Percentiles rank a stretch among this genome's conserved stretches.
Evolutionary conservation across 2,888 invertebrate species (phyloP).

Genomic region (Drosophila histrio): DNA sequence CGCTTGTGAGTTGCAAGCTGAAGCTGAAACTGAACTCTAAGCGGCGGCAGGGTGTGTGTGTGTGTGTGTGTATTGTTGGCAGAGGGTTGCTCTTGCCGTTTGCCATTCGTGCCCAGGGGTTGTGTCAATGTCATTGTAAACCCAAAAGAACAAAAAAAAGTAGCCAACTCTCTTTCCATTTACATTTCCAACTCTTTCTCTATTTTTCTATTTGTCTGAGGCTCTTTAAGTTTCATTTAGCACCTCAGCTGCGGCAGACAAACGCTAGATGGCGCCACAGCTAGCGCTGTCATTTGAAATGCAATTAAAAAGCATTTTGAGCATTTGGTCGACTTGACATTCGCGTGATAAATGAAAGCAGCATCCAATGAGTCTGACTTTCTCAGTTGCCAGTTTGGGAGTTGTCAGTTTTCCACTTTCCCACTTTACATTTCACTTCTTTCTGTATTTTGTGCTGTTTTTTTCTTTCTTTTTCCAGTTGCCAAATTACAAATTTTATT

Average conservation of each 20-base stretch:
- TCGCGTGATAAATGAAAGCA: conserved; percentile 70
- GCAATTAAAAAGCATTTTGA: conserved; percentile 78
- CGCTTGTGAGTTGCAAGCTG: conserved; percentile 74
- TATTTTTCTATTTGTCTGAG: conserved; percentile 12
- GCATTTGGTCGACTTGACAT: conserved; percentile 69
- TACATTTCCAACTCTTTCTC: background rate
- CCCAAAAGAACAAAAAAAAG: background rate
- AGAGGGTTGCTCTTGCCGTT: conserved; percentile 40
- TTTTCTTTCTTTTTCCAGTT: too few relatives aligned
- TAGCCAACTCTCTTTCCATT: conserved; percentile 1
- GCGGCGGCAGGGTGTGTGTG: background rate
- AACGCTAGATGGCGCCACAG: conserved; percentile 35
- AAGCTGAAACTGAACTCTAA: conserved; percentile 28
- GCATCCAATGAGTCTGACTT: conserved; percentile 55
- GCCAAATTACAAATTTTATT: conserved; percentile 52
- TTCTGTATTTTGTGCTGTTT: background rate
- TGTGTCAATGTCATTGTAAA: conserved; percentile 72
- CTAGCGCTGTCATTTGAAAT: conserved; percentile 57
- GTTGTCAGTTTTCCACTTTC: background rate
- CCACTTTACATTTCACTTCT: conserved; percentile 8
- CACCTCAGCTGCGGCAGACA: conserved; percentile 40
- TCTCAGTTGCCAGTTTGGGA: conserved; percentile 11
- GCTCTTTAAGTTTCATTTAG: conserved; percentile 48
- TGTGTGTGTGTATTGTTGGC: background rate
- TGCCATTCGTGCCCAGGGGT: conserved; percentile 68